phyloP scores from a whole-genome alignment of 2,888 invertebrate species.

The Polia nebulosa region DNA sequence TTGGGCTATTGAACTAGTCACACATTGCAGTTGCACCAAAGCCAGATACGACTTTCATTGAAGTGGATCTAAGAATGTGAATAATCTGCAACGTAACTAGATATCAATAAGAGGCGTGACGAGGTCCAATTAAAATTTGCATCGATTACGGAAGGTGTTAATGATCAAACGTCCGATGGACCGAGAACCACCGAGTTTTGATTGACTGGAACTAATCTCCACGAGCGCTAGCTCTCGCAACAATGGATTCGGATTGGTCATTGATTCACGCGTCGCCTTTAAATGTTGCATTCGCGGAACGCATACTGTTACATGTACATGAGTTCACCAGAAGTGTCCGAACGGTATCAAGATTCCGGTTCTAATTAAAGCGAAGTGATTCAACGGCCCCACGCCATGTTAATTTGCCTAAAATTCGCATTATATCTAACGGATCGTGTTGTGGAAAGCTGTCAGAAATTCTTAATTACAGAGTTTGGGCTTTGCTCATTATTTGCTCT shows the following conservation, averaged over 20 bases:
- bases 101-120: slow-evolving; percentile 74
- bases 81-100: slow-evolving; percentile 67
- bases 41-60: slow-evolving; percentile 29
- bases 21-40: not conserved
- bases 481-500: slow-evolving; percentile 62
- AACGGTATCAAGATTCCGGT: slow-evolving; percentile 85
- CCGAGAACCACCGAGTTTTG: slow-evolving; percentile 61
- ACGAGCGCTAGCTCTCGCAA: slow-evolving; percentile 62
- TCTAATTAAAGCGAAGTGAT: slow-evolving; percentile 86
- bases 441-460: slow-evolving; percentile 70
- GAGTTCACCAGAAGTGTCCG: slow-evolving; percentile 76
- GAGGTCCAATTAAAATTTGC: slow-evolving; percentile 72
- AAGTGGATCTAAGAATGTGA: slow-evolving; percentile 50
- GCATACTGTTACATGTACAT: slow-evolving; percentile 77
- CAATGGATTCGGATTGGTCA: slow-evolving; percentile 66
- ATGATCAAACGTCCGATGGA: slow-evolving; percentile 61
- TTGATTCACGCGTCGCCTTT: slow-evolving; percentile 77
- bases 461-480: slow-evolving; percentile 66
- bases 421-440: slow-evolving; percentile 77
- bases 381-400: slow-evolving; percentile 78
- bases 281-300: slow-evolving; percentile 84
- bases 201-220: slow-evolving; percentile 57
- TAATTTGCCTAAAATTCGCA: slow-evolving; percentile 85
- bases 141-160: slow-evolving; percentile 74
- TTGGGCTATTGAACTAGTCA: not conserved